These are phyloP conservation scores for Limnothrissa miodon DNA, from an alignment of 2,113 vertebrate genomes.

Conservation along the genomic window DNA sequence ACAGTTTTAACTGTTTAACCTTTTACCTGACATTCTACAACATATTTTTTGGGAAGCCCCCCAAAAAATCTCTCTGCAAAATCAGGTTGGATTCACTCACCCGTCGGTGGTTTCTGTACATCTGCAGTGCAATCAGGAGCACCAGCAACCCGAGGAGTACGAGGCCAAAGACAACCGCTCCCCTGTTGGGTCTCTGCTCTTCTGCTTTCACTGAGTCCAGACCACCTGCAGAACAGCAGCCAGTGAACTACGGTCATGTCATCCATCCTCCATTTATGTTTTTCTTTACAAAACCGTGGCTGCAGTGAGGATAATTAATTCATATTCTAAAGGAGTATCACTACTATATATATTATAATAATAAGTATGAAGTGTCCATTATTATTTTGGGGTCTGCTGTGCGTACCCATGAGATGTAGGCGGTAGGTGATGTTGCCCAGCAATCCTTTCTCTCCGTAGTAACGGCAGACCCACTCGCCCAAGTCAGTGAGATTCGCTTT, in stretches of 20 bases:
- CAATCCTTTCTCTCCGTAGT: slow-evolving; percentile 50
- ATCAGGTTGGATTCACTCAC: slow-evolving; percentile 47
- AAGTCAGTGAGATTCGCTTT: slow-evolving; percentile 29
- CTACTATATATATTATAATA: no score
- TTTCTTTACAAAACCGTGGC: not conserved
- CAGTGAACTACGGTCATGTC: not conserved
- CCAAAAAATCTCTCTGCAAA: not conserved
- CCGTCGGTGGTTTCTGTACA: slow-evolving; percentile 69
- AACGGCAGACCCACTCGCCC: slow-evolving; percentile 62
- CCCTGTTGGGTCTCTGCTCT: slow-evolving; percentile 24
- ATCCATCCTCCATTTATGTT: not conserved
- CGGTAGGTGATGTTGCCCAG: slow-evolving; percentile 65
- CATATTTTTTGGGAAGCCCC: not conserved
- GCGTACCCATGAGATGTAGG: slow-evolving; percentile 56
- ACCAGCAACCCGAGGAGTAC: slow-evolving; percentile 58
- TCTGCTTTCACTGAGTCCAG: slow-evolving; percentile 35
- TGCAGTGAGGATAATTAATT: no score
- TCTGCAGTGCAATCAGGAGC: slow-evolving; percentile 61
- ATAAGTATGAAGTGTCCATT: no score
- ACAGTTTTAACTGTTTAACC: no score
- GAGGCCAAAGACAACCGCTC: slow-evolving; percentile 43
- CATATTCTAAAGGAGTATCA: no score
- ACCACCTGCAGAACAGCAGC: slow-evolving; percentile 48
- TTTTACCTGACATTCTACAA: not conserved
- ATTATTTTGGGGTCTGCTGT: not conserved